phyloP scores from a whole-genome alignment of 2,888 invertebrate species.

The Pristionchus mayeri region DNA sequence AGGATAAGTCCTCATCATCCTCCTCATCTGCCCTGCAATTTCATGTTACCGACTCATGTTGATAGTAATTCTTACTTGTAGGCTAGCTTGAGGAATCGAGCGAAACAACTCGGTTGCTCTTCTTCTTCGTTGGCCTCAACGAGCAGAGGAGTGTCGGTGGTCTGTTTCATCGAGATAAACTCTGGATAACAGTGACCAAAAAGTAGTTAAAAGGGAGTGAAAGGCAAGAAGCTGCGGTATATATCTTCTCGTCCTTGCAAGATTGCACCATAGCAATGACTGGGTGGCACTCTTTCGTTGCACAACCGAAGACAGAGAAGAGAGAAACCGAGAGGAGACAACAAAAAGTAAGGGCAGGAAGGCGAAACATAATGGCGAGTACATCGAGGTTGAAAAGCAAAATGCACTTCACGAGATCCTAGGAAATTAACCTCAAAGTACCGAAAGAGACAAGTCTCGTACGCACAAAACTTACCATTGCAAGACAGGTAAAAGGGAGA shows the following conservation, averaged over 20 bases:
- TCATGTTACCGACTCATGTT: too few relatives aligned
- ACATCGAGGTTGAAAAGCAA: too few relatives aligned
- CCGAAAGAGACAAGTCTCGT: too few relatives aligned
- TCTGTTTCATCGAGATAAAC: neutral
- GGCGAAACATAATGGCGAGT: too few relatives aligned
- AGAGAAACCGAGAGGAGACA: neutral
- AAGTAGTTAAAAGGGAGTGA: neutral
- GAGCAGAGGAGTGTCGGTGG: neutral
- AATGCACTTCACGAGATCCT: too few relatives aligned
- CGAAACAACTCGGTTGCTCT: neutral
- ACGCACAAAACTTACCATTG: too few relatives aligned
- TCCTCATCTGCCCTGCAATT: neutral
- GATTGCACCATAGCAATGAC: neutral
- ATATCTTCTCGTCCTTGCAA: neutral
- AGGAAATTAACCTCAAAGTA: too few relatives aligned
- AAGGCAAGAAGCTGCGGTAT: neutral
- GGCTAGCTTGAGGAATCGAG: neutral
- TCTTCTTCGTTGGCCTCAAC: neutral
- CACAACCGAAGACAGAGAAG: neutral
- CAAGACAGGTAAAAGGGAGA: too few relatives aligned
- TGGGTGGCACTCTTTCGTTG: neutral
- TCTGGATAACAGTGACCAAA: too few relatives aligned
- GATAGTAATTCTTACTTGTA: neutral
- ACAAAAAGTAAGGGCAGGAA: neutral
- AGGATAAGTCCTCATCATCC: constrained; percentile 33